These are phyloP conservation scores for Metalampra italica DNA, from an alignment of 2,888 invertebrate genomes.

Conservation along the genomic window DNA sequence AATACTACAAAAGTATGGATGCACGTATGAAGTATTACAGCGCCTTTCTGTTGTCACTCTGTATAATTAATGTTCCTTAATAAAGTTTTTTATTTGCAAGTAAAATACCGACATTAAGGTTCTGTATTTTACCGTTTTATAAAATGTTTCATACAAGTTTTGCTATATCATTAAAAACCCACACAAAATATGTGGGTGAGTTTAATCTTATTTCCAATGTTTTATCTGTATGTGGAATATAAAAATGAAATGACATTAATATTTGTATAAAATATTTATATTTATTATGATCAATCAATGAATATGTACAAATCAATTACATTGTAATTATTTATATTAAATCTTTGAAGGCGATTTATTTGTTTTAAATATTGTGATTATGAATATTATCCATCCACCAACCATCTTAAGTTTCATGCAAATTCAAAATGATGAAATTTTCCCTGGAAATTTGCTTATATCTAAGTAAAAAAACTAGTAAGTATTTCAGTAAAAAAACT, in stretches of 20 bases:
- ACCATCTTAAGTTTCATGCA: too few relatives aligned
- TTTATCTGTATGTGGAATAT: slow-evolving; percentile 54
- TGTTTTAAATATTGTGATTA: slow-evolving; percentile 22
- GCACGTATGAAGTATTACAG: too few relatives aligned
- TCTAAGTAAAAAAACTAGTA: too few relatives aligned
- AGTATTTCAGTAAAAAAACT: too few relatives aligned
- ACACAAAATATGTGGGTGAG: slow-evolving; percentile 10
- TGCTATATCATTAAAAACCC: not conserved
- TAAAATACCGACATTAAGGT: slow-evolving; percentile 69
- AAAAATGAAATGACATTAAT: slow-evolving; percentile 68
- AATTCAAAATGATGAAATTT: too few relatives aligned
- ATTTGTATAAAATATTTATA: slow-evolving; percentile 74
- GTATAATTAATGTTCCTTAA: slow-evolving; percentile 72
- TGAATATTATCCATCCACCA: not conserved
- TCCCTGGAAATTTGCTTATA: too few relatives aligned
- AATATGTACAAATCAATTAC: slow-evolving; percentile 72
- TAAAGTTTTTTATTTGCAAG: slow-evolving; percentile 67
- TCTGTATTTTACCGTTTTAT: slow-evolving; percentile 31
- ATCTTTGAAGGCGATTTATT: slow-evolving; percentile 57
- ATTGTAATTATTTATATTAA: slow-evolving; percentile 74
- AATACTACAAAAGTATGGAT: too few relatives aligned
- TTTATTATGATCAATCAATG: slow-evolving; percentile 68
- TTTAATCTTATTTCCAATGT: slow-evolving; percentile 49
- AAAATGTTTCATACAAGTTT: not conserved
- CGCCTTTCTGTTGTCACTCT: too few relatives aligned